A percentile compares a stretch with the other conserved stretches of the same genome.
These are phyloP conservation scores for Alca torda DNA, from an alignment of 2,797 vertebrate genomes.

Conservation along the genomic window DNA sequence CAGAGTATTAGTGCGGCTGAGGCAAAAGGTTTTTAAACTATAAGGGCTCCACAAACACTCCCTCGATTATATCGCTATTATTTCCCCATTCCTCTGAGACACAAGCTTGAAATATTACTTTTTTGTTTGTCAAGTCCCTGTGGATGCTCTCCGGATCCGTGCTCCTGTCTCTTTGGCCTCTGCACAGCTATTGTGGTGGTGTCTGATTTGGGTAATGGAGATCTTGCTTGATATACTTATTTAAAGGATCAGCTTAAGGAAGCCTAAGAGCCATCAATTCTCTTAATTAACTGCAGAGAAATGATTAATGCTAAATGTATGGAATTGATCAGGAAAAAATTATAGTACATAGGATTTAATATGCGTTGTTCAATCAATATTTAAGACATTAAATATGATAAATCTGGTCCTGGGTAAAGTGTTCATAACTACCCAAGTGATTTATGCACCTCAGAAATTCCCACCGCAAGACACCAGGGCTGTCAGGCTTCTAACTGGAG, in stretches of 20 bases:
- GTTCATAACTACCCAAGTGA: neutral
- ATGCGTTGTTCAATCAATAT: neutral
- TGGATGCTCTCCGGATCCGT: slow-evolving; percentile 54
- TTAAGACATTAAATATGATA: slow-evolving; percentile 37
- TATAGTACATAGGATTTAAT: neutral
- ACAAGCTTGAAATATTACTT: slow-evolving; percentile 38
- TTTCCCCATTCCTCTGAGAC: slow-evolving; percentile 47
- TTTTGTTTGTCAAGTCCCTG: slow-evolving; percentile 45
- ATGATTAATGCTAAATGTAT: slow-evolving; percentile 45
- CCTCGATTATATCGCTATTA: slow-evolving; percentile 29
- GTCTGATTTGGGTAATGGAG: slow-evolving; percentile 46
- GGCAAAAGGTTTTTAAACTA: slow-evolving; percentile 54
- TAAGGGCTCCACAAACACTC: slow-evolving; percentile 26
- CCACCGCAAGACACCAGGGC: neutral
- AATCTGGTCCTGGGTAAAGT: neutral
- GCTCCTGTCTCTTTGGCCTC: slow-evolving; percentile 47
- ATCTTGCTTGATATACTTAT: slow-evolving; percentile 39
- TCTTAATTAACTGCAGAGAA: slow-evolving; percentile 53
- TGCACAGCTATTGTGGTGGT: slow-evolving; percentile 14
- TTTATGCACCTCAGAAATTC: slow-evolving; percentile 11
- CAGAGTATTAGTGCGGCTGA: slow-evolving; percentile 58
- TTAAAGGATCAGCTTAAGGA: slow-evolving; percentile 32
- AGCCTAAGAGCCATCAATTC: slow-evolving; percentile 40
- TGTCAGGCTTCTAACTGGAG: neutral
- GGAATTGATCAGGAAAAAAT: slow-evolving; percentile 21